Conservation (phyloP, 2,888 invertebrate genomes). For the Cerceris ruficornis region DNA sequence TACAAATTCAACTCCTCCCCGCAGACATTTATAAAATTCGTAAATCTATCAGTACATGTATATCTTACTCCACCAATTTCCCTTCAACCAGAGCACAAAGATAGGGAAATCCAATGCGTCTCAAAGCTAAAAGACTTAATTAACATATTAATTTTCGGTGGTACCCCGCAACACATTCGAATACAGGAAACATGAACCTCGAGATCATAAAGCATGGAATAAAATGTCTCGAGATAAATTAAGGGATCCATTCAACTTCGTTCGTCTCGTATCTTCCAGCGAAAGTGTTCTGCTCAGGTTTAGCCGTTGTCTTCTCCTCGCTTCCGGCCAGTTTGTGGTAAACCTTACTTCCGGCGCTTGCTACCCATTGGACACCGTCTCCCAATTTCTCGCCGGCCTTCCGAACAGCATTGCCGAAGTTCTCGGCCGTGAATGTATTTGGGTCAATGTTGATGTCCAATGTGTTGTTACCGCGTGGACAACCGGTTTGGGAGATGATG, state of each 20-base stretch:
- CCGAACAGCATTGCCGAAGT: slow-evolving; percentile 87
- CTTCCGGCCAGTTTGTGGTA: slow-evolving; percentile 84
- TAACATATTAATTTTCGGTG: slow-evolving; percentile 4
- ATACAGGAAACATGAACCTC: not conserved
- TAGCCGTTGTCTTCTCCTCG: slow-evolving; percentile 56
- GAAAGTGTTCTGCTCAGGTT: slow-evolving; percentile 30
- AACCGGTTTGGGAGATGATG: slow-evolving; percentile 88
- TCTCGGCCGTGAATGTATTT: slow-evolving; percentile 89
- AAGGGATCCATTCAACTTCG: slow-evolving; percentile 81
- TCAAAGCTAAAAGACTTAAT: not conserved
- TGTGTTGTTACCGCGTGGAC: slow-evolving; percentile 85
- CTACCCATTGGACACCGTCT: slow-evolving; percentile 88
- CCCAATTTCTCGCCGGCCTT: slow-evolving; percentile 89
- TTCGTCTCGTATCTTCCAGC: slow-evolving; percentile 73
- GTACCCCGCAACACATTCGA: not conserved
- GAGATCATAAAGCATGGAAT: not conserved
- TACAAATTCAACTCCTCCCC: no score
- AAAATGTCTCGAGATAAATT: slow-evolving; percentile 37
- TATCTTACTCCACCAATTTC: no score
- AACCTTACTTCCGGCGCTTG: slow-evolving; percentile 87
- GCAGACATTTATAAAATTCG: no score
- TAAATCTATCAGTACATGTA: no score
- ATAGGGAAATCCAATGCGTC: no score
- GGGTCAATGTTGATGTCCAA: slow-evolving; percentile 88
- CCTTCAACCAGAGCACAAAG: no score